Evolutionary conservation across 30 jellyfish, hydroid and myxozoan species (phyloP).

Genomic region (Chrysaora quinquecirrha): DNA sequence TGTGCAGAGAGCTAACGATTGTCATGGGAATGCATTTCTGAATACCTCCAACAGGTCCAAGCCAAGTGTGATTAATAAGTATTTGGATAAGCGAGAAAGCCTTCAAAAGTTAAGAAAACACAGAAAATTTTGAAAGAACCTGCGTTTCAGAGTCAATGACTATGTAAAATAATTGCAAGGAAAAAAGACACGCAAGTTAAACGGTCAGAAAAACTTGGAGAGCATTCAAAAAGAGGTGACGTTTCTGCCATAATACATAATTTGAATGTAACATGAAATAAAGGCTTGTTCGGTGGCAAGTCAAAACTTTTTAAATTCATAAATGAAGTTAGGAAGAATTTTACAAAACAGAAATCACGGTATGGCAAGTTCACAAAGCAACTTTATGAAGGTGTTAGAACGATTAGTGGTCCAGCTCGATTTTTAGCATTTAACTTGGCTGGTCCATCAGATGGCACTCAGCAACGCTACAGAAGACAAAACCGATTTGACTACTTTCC

Average conservation of each 20-base stretch:
- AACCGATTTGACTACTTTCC: no score
- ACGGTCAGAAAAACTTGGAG: background rate
- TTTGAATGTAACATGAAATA: background rate
- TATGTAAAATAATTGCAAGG: background rate
- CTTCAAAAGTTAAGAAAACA: background rate
- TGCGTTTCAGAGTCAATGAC: background rate
- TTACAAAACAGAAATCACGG: no score
- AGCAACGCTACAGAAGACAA: no score
- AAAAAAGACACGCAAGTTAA: background rate
- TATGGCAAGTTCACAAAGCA: no score
- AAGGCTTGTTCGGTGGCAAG: background rate
- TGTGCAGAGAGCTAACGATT: background rate
- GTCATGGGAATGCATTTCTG: background rate
- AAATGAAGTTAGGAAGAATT: no score
- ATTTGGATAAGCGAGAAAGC: conserved; percentile 1
- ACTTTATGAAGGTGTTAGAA: no score
- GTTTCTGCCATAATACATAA: background rate
- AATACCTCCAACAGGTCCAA: background rate
- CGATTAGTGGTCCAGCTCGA: no score
- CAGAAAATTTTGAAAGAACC: background rate
- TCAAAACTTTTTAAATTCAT: background rate
- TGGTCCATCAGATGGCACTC: no score
- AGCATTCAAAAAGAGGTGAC: conserved; percentile 2
- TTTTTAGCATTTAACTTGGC: no score
- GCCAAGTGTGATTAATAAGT: background rate